Percentiles rank a stretch among this genome's conserved stretches.
phyloP scores from a whole-genome alignment of 1,140 invertebrate species.

The Pomacea maculata region DNA sequence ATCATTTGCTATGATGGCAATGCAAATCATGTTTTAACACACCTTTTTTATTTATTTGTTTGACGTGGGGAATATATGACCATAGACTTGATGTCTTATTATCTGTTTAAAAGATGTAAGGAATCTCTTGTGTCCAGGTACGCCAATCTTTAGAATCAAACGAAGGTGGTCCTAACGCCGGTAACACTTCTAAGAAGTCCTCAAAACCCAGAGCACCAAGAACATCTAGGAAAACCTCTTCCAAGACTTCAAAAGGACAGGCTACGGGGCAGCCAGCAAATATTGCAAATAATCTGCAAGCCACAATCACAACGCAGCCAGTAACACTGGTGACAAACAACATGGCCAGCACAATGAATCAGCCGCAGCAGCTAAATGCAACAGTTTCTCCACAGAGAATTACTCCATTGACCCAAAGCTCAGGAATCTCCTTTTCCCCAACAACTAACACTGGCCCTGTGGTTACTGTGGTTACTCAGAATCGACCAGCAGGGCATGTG shows the following conservation, averaged over 20 bases:
- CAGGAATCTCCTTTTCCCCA: not conserved
- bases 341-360: not conserved
- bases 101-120: too few relatives aligned
- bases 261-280: not conserved
- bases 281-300: not conserved
- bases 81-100: too few relatives aligned
- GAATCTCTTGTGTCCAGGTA: too few relatives aligned
- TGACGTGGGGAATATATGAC: too few relatives aligned
- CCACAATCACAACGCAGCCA: not conserved
- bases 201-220: not conserved
- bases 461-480: constrained; percentile 5
- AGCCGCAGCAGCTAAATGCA: not conserved
- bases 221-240: not conserved
- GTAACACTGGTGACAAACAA: not conserved
- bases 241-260: not conserved
- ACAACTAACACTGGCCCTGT: not conserved
- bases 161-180: too few relatives aligned
- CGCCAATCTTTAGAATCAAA: too few relatives aligned
- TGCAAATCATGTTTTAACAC: too few relatives aligned
- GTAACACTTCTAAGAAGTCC: not conserved
- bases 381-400: not conserved
- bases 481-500: not conserved
- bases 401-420: not conserved
- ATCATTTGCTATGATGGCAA: too few relatives aligned
- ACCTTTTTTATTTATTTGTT: too few relatives aligned